A percentile compares a stretch with the other conserved stretches of the same genome.
phyloP scores from a whole-genome alignment of 2,888 invertebrate species.

The Leptinotarsa tumamoca region DNA sequence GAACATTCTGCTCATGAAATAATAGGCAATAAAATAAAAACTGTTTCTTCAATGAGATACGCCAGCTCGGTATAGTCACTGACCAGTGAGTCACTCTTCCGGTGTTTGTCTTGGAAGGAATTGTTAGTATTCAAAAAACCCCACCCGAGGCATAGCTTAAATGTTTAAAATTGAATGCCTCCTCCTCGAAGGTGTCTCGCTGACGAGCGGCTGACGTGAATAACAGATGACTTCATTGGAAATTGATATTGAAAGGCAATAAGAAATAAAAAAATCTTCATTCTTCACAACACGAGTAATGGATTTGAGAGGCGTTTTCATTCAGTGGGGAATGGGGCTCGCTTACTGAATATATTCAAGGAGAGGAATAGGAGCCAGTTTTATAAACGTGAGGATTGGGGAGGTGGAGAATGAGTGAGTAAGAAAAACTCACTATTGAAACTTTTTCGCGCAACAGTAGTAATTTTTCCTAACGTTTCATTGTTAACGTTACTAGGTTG shows the following conservation, averaged over 20 bases:
- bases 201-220: conserved; percentile 9
- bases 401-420: no score
- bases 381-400: no score
- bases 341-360: no score
- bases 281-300: conserved; percentile 12
- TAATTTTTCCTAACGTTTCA: no score
- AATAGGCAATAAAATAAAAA: conserved; percentile 10
- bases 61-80: conserved; percentile 13
- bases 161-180: conserved; percentile 28
- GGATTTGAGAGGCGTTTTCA: not conserved
- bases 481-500: no score
- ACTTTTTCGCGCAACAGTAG: no score
- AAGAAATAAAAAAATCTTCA: conserved; percentile 10
- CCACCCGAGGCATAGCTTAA: conserved; percentile 18
- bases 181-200: conserved; percentile 21
- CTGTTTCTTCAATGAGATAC: conserved; percentile 11
- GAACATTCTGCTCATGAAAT: not conserved
- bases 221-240: conserved; percentile 25
- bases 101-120: conserved; percentile 16
- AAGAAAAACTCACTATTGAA: no score
- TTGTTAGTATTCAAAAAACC: conserved; percentile 25
- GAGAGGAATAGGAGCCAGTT: no score
- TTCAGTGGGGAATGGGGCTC: not conserved
- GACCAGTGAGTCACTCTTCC: conserved; percentile 30
- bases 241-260: conserved; percentile 22